These are phyloP conservation scores for Idaea aversata DNA, from an alignment of 2,888 invertebrate species.

Conservation along the genomic window DNA sequence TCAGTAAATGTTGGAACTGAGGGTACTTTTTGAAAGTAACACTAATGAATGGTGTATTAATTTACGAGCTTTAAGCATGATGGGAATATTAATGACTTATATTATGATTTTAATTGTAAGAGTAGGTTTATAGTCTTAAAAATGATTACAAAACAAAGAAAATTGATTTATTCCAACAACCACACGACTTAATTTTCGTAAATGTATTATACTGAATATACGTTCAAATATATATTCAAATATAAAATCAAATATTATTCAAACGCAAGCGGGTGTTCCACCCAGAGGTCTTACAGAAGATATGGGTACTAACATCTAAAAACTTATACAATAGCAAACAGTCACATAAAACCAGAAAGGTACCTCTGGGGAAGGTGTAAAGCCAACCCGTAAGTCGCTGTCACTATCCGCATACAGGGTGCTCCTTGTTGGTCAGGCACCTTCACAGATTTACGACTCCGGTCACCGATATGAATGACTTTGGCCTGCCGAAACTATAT, in stretches of 20 bases:
- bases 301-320: too few species aligned
- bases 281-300: too few species aligned
- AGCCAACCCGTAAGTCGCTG: constrained; percentile 24
- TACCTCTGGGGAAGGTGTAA: constrained; percentile 15
- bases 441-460: not conserved
- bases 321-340: too few species aligned
- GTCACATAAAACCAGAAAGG: not conserved
- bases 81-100: not conserved
- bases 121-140: too few species aligned
- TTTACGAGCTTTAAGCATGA: constrained; percentile 9
- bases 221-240: too few species aligned
- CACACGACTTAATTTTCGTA: too few species aligned
- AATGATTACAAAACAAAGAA: too few species aligned
- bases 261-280: too few species aligned
- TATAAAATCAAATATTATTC: too few species aligned
- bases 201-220: too few species aligned
- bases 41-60: constrained; percentile 23
- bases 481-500: not conserved
- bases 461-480: not conserved
- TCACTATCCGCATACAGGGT: constrained; percentile 22
- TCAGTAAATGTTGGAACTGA: constrained; percentile 22
- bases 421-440: constrained; percentile 10
- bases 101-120: too few species aligned
- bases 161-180: too few species aligned
- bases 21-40: constrained; percentile 15